Evolutionary conservation across 2,888 invertebrate genomes (phyloP).

Genomic region (Drosophila kanekoi): DNA sequence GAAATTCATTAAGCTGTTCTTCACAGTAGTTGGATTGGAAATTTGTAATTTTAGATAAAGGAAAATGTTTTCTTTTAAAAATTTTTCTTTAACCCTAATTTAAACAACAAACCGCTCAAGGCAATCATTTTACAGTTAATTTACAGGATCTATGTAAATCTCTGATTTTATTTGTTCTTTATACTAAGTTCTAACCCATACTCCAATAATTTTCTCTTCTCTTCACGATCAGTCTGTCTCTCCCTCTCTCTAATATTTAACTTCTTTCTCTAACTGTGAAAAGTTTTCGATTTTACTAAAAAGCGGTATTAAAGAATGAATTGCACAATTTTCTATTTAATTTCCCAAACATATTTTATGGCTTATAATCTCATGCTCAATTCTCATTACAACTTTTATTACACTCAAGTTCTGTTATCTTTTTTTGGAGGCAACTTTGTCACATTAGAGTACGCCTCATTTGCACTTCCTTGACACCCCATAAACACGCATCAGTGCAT

Average conservation of each 20-base stretch:
- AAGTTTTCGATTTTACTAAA: not conserved
- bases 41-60: too few relatives aligned
- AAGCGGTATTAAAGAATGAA: not conserved
- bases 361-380: not conserved
- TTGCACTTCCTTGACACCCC: conserved; percentile 31
- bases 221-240: not conserved
- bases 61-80: too few relatives aligned
- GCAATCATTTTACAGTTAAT: too few relatives aligned
- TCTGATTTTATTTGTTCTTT: too few relatives aligned
- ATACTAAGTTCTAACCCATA: too few relatives aligned
- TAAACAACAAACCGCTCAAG: too few relatives aligned
- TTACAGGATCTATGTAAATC: too few relatives aligned
- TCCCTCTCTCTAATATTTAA: not conserved
- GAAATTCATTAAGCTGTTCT: too few relatives aligned
- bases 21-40: too few relatives aligned
- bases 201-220: too few relatives aligned
- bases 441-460: conserved; percentile 47
- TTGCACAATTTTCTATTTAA: not conserved
- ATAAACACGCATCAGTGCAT: conserved; percentile 17
- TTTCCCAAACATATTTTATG: not conserved
- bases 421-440: conserved; percentile 34
- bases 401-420: not conserved
- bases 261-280: not conserved
- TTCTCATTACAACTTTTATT: not conserved
- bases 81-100: too few relatives aligned